Evolutionary conservation across 2,888 invertebrate genomes (phyloP), one percentile per base, ranked within the genome.

Genomic region (Protodeltote pygarga): DNA sequence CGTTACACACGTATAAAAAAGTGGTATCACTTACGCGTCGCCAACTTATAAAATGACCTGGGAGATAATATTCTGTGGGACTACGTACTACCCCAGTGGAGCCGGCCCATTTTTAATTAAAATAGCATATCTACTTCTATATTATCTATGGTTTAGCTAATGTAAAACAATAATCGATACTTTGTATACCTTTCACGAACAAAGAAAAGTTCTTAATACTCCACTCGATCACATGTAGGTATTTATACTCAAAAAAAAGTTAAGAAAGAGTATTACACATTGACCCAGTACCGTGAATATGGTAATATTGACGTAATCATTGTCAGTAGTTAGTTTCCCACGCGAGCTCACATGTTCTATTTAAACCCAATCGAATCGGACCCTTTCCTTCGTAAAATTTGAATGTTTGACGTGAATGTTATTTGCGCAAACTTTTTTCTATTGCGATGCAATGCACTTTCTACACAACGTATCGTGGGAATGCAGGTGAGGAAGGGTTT

Each of bases 401-500:
- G 69, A 87, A 89, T 89, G 83, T 87, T 87, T 87, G 82, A 84
- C 82, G 79, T 81, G 68, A 81, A 81, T 81, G 81, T 79, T 84
- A 79, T 87, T 92, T 91, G 89, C 89, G 87, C 90, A 90, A 84
- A 75, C 38, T 83, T 87, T 89, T 86, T 85, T 84, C 65, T 52
- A 27, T 10, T 51, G 51, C 60, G 40, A 75, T 77, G 67, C 75
- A 77, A 72, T 78, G 76, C 75, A 89, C 92, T 91, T 91, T 91
- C 91, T 89, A 87, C 71, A 52, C 62, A 55, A 55, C 46, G 59
- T 66, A 83, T 80, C 91, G 92, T 91, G 91, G 91, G 92, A 90
- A 91, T 83, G 91, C 91, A 92, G 89, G 91, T 91, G 91, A 75
- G 83, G 88, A 90, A 89, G 90, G 90, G 91, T 89, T 89, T 81